Conservation (phyloP, 1,140 invertebrate species). For the Drosophila nikananu region DNA sequence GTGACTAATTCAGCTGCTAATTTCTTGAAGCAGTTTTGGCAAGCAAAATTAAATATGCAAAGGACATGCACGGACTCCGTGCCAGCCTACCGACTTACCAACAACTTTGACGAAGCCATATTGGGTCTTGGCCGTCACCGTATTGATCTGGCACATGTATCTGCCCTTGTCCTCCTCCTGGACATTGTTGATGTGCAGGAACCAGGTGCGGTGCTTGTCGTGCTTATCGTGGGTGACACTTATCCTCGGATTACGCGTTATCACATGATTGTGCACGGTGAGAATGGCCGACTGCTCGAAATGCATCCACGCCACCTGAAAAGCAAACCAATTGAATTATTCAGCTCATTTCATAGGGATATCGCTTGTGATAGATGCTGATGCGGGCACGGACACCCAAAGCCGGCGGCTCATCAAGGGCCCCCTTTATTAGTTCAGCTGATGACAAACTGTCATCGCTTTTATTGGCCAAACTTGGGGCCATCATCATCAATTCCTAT, state of each 20-base stretch:
- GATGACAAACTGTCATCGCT: constrained; percentile 59
- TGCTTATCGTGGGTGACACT: constrained; percentile 92
- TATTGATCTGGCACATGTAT: constrained; percentile 99
- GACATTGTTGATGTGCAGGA: constrained; percentile 95
- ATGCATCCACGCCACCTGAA: constrained; percentile 97
- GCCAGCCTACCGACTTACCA: constrained; percentile 89
- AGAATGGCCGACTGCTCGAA: constrained; percentile 97
- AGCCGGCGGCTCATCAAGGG: constrained; percentile 42
- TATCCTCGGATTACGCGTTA: constrained; percentile 96
- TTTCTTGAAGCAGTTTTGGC: constrained; percentile 29
- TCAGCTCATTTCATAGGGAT: background rate
- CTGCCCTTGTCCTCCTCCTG: constrained; percentile 95
- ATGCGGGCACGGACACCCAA: constrained; percentile 3
- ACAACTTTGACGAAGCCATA: constrained; percentile 97
- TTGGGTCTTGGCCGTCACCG: constrained; percentile 95
- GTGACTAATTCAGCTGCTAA: constrained; percentile 6
- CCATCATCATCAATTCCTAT: constrained; percentile 80
- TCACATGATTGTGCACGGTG: constrained; percentile 96
- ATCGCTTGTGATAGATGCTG: constrained; percentile 6
- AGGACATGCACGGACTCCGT: constrained; percentile 16
- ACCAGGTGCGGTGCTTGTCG: constrained; percentile 93
- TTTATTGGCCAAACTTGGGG: constrained; percentile 69
- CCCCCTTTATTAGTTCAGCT: constrained; percentile 54
- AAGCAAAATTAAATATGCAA: constrained; percentile 44
- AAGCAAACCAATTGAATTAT: constrained; percentile 18